Evolutionary conservation across 2,797 vertebrate genomes (phyloP), one percentile per base, ranked within the genome.

Genomic region (Takifugu ocellatus): DNA sequence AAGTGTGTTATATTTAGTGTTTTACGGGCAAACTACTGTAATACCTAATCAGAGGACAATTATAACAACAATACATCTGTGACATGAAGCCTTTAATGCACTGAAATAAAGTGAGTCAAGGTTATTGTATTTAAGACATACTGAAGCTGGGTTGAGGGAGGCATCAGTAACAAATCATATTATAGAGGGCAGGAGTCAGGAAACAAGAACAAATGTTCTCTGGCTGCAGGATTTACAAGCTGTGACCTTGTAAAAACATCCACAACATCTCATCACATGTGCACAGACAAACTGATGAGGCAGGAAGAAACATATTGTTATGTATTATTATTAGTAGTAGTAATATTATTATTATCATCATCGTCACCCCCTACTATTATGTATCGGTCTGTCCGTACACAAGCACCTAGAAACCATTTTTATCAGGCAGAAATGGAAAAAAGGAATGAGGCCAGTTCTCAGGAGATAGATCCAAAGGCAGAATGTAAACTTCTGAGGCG

Each of bases 401-500:
- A 54, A 87, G 36, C 36, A 39, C 36, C 72, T 77, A 87, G 82
- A 88, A 89, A 88, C 79, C 87, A 88, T 89, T 88, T 88, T 87
- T 68, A 2, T 72, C 72, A 84, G 84, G 75, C 81, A 59, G 85
- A 74, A 72, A 79, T 81, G 81, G 21, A 73, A 79, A 79, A 66
- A 63, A 63, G 56, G 63, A 86, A 90, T 84, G 78, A 86, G 87
- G 88, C 79, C 88, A 87, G 86, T 84, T 81, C 86, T 87, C 87
- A 51, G 66, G 83, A 81, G 87, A 82, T 66, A 81, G 72, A 87
- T 86, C 77, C 77, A 83, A 75, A 76, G 80, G 82, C 79, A 81
- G 81, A 88, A 89, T 86, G 86, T 90, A 86, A 89, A 90, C 85
- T 86, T 89, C 81, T 63, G 70, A 79, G 72, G 83, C 76, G 77